Evolutionary conservation across 2,888 invertebrate genomes (phyloP).

Genomic region (Ophion obscuratus): DNA sequence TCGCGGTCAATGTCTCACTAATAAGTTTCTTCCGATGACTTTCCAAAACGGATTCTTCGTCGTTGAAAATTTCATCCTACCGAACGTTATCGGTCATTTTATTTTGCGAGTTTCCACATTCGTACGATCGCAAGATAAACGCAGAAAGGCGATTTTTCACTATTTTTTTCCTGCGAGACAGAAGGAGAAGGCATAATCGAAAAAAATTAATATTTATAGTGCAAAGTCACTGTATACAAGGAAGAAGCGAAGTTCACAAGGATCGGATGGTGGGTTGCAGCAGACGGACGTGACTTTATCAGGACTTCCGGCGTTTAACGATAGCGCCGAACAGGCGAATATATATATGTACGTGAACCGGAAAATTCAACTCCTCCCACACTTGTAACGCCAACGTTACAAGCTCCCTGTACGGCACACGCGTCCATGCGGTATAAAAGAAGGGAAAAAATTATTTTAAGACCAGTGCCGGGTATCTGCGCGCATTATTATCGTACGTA

Average conservation of each 20-base stretch:
- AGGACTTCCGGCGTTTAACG: slow-evolving; percentile 76
- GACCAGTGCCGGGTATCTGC: background rate
- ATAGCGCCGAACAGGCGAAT: slow-evolving; percentile 71
- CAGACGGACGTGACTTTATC: slow-evolving; percentile 78
- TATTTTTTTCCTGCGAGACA: background rate
- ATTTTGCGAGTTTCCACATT: background rate
- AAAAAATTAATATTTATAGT: slow-evolving; percentile 2
- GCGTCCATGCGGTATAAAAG: slow-evolving; percentile 6
- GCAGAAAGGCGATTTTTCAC: background rate
- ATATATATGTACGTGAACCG: slow-evolving; percentile 52
- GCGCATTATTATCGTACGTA: slow-evolving; percentile 21
- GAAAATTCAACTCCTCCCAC: slow-evolving; percentile 51
- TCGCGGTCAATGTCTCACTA: background rate
- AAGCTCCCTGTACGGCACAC: slow-evolving; percentile 14
- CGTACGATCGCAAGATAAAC: background rate
- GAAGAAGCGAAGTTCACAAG: background rate
- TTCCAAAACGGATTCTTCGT: background rate
- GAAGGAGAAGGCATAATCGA: background rate
- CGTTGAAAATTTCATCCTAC: background rate
- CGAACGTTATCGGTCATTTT: background rate
- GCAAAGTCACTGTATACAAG: background rate
- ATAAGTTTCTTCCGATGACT: background rate
- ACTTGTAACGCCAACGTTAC: slow-evolving; percentile 10
- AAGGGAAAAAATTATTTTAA: slow-evolving; percentile 51
- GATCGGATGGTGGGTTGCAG: slow-evolving; percentile 61